phyloP scores from a whole-genome alignment of 2,113 vertebrate genomes.

The Lepidothrix coronata region DNA sequence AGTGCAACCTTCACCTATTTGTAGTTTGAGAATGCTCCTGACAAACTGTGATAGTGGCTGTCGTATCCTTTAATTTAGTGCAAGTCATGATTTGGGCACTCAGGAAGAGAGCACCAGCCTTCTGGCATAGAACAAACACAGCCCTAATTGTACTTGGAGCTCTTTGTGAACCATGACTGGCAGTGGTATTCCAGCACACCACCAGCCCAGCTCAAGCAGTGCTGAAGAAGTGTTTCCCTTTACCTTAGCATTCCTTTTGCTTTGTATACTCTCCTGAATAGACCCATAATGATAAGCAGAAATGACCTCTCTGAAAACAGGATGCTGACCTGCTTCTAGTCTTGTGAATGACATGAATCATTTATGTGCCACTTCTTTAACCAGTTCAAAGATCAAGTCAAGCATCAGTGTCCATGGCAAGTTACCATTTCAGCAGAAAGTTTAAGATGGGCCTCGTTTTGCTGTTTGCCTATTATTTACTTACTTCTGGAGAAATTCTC shows the following conservation, averaged over 20 bases:
- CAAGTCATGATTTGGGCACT: neutral
- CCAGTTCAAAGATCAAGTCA: neutral
- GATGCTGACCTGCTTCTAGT: neutral
- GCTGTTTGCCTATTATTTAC: neutral
- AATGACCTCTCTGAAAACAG: neutral
- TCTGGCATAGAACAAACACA: neutral
- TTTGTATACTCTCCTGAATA: neutral
- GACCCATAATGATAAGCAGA: neutral
- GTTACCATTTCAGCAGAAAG: neutral
- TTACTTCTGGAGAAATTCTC: neutral
- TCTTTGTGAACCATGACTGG: neutral
- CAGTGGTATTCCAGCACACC: neutral
- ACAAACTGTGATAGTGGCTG: neutral
- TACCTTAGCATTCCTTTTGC: neutral
- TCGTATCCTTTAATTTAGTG: neutral
- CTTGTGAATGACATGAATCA: neutral
- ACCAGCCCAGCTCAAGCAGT: accelerated
- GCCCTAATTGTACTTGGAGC: neutral
- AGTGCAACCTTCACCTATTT: neutral
- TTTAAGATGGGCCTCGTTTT: neutral
- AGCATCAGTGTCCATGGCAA: neutral
- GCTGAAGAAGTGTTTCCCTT: neutral
- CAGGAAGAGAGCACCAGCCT: neutral
- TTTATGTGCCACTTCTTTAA: neutral
- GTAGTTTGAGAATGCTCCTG: neutral